Evolutionary conservation across 2,797 vertebrate genomes (phyloP).

Genomic region (Sternarchorhynchus goeldii): DNA sequence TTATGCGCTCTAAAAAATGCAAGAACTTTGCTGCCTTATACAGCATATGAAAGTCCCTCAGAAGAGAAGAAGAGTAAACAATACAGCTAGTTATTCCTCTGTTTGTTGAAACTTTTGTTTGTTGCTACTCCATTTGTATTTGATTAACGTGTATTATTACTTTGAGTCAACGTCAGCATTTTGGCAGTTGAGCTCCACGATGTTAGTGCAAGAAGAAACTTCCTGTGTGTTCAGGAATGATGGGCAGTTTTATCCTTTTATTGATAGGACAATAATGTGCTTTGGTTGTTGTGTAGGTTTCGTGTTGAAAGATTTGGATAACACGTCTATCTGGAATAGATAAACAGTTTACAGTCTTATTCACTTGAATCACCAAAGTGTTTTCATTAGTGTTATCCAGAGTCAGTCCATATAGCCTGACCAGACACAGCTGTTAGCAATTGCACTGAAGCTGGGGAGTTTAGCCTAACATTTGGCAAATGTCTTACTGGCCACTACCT

Average conservation of each 20-base stretch:
- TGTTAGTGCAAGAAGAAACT: slow-evolving; percentile 10
- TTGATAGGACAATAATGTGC: background rate
- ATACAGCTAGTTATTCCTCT: no score
- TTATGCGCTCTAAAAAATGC: no score
- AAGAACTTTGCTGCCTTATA: background rate
- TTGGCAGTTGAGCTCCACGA: background rate
- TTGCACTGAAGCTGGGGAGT: slow-evolving; percentile 21
- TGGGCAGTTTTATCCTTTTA: background rate
- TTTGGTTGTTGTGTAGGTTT: slow-evolving; percentile 27
- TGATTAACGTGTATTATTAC: slow-evolving; percentile 8
- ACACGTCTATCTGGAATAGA: slow-evolving; percentile 16
- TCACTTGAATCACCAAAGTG: slow-evolving; percentile 3
- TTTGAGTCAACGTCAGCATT: slow-evolving; percentile 30
- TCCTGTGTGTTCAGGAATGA: slow-evolving; percentile 10
- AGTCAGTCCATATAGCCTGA: background rate
- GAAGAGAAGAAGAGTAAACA: no score
- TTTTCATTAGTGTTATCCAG: slow-evolving; percentile 32
- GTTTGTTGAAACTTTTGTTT: no score
- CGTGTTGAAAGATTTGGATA: slow-evolving; percentile 20
- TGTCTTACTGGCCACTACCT: background rate
- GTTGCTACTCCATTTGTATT: background rate
- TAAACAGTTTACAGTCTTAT: slow-evolving; percentile 1
- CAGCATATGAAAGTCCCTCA: no score
- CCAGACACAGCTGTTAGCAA: slow-evolving; percentile 21
- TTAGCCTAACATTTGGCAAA: slow-evolving; percentile 1